A percentile compares a stretch with the other conserved stretches of the same genome.
Evolutionary conservation across 2,888 invertebrate genomes (phyloP).

Genomic region (Hipparchia semele): DNA sequence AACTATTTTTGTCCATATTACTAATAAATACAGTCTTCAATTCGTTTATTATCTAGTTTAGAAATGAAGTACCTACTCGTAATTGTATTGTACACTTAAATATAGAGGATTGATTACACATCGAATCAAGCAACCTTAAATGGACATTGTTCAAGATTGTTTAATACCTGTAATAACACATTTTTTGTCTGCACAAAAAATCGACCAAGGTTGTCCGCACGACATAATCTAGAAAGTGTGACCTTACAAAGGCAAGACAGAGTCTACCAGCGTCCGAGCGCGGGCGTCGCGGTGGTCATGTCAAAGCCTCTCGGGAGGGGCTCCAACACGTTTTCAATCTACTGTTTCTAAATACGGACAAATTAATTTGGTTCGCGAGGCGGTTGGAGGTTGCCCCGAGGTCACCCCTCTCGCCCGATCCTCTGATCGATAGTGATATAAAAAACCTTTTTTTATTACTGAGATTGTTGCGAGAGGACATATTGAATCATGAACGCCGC

Average conservation of each 20-base stretch:
- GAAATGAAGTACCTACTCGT: neutral
- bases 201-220: conserved; percentile 36
- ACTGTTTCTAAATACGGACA: conserved; percentile 57
- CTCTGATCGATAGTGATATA: conserved; percentile 49
- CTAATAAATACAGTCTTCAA: neutral
- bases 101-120: conserved; percentile 22
- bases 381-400: conserved; percentile 53
- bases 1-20: too few relatives aligned
- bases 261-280: conserved; percentile 43
- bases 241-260: conserved; percentile 53
- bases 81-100: conserved; percentile 3
- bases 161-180: conserved; percentile 33
- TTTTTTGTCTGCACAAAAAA: conserved; percentile 35
- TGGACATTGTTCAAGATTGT: conserved; percentile 27
- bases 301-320: conserved; percentile 44
- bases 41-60: neutral
- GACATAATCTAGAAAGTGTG: conserved; percentile 56
- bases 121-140: conserved; percentile 29
- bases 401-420: conserved; percentile 53
- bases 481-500: conserved; percentile 58
- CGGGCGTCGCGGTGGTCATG: conserved; percentile 38
- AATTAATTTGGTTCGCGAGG: conserved; percentile 57
- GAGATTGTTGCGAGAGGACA: conserved; percentile 56
- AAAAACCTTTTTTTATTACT: conserved; percentile 53
- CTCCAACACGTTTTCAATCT: conserved; percentile 56